A percentile compares a stretch with the other conserved stretches of the same genome.
phyloP scores from a whole-genome alignment of 2,797 vertebrate genomes.

The Phrynocephalus forsythii region DNA sequence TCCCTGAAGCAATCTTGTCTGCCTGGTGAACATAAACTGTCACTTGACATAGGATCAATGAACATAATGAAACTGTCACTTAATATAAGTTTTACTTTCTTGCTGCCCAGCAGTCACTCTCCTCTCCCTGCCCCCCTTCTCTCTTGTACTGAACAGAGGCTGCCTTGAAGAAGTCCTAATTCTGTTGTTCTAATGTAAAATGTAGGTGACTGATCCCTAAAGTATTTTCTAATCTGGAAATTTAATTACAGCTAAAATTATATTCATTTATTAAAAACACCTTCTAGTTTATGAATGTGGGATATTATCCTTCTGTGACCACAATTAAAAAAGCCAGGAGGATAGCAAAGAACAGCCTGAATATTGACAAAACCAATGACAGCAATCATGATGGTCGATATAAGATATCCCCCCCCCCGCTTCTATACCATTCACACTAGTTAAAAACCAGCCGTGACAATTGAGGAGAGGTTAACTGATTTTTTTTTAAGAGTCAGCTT shows the following conservation, averaged over 20 bases:
- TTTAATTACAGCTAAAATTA: not conserved
- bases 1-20: conserved; percentile 25
- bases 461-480: too few species aligned
- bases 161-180: not conserved
- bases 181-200: not conserved
- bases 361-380: too few species aligned
- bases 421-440: too few species aligned
- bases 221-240: not conserved
- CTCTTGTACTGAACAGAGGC: conserved; percentile 7
- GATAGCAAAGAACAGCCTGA: too few species aligned
- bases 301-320: too few species aligned
- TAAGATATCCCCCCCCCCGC: too few species aligned
- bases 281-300: too few species aligned
- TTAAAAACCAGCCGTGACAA: too few species aligned
- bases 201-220: not conserved
- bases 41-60: conserved; percentile 30
- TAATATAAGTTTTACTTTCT: conserved; percentile 28
- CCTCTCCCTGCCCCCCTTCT: not conserved
- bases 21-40: conserved; percentile 29
- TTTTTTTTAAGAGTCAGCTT: too few species aligned
- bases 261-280: too few species aligned
- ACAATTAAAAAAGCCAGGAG: too few species aligned
- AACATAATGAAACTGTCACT: conserved; percentile 42
- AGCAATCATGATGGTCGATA: too few species aligned
- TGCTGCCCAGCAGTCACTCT: conserved; percentile 5